Base-by-base conservation (phyloP, 2,888 invertebrate species). In the Neuroscelio doddi region DNA sequence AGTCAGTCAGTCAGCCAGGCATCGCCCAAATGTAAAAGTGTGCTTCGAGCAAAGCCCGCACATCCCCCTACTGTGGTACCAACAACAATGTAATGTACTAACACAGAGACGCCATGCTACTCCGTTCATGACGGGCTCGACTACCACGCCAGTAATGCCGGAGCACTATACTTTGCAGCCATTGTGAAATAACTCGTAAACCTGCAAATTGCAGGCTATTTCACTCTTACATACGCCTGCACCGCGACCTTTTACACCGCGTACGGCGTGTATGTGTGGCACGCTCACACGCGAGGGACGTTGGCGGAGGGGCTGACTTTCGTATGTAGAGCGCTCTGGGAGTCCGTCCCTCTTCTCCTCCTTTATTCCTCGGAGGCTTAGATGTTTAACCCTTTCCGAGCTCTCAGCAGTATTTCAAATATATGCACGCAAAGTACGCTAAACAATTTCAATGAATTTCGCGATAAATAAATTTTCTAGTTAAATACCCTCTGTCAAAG, bases 111-210 rank as follows among this genome's bases (percentile, higher is more conserved):
- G 47, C 45, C 38, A 38, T 68, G 69, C 66, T 55, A 56, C 64
- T 57, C 56, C 55, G 56, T n/a, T n/a, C n/a, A n/a, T n/a, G n/a
- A n/a, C 57, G 44, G 50, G 14, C 52, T 41, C 42, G 8, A 38
- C 57, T 32, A n/a, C n/a, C n/a, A n/a, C 51, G 26, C 15, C 69
- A 70, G 68, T 69, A 62, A 67, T 70, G 70, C 77, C 70, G 73
- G 76, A 75, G 75, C 78, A 79, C 82, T 80, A 82, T 84, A 83
- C 83, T 83, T 84, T 83, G 82, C 81, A 83, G 83, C 83, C 84
- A 84, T 84, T 84, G 84, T 79, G 83, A 82, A 84, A 83, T 84
- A 84, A 83, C 84, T 84, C 84, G 83, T 84, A 84, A 84, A 83
- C 72, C 80, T 79, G 82, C 82, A 84, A 84, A 84, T 83, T 83